These are phyloP conservation scores for Megalopta genalis DNA, from an alignment of 1,140 invertebrate genomes.

Conservation along the genomic window DNA sequence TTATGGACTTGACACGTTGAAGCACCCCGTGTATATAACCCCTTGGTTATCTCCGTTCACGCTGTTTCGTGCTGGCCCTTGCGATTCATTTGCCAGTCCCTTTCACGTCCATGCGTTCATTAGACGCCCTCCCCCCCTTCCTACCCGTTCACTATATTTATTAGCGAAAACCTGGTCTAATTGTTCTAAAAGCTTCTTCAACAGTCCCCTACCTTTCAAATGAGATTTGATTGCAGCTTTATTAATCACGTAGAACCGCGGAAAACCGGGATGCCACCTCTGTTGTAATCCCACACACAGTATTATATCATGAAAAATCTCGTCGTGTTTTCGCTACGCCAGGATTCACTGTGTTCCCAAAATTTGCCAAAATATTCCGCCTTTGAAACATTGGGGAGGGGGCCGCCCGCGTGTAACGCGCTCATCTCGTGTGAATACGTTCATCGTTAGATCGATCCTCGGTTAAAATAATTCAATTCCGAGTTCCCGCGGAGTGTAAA, in stretches of 20 bases:
- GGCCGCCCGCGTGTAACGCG: background rate
- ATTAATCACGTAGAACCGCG: too few relatives aligned
- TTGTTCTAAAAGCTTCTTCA: background rate
- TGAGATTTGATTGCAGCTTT: background rate
- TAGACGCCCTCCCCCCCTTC: too few relatives aligned
- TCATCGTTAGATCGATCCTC: background rate
- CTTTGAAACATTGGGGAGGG: too few relatives aligned
- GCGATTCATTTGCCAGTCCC: background rate
- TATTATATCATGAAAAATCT: too few relatives aligned
- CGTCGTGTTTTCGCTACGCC: too few relatives aligned
- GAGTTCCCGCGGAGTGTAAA: background rate
- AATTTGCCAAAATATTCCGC: background rate
- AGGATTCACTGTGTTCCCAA: too few relatives aligned
- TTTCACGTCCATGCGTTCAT: background rate
- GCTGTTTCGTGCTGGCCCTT: slow-evolving; percentile 44
- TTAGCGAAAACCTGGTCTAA: background rate
- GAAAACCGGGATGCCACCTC: too few relatives aligned
- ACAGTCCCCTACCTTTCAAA: background rate
- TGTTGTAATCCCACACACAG: too few relatives aligned
- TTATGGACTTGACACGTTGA: slow-evolving; percentile 63
- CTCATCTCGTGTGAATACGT: background rate
- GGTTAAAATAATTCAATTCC: slow-evolving; percentile 11
- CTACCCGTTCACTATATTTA: background rate
- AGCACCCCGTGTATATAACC: slow-evolving; percentile 47
- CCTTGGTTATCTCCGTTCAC: slow-evolving; percentile 61